Percentiles rank a stretch among this genome's conserved stretches.
Conservation (phyloP, 2,113 vertebrate genomes). For the Struthio camelus region DNA sequence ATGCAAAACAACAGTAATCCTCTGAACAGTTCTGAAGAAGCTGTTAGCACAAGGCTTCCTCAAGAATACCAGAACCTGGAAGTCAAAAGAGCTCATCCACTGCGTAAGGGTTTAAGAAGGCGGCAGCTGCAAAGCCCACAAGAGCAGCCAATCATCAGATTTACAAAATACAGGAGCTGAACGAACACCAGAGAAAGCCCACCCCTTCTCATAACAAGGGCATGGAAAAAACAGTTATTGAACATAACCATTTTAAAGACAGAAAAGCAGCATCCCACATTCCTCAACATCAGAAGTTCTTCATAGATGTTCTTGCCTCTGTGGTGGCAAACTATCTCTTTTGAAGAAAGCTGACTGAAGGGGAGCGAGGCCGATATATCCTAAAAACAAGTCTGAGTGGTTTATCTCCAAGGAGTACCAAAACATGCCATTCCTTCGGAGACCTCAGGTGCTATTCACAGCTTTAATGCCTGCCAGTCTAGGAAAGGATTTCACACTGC, state of each 20-base stretch:
- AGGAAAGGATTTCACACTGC: too few relatives aligned
- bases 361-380: fast-evolving
- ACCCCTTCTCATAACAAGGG: not conserved
- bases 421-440: too few relatives aligned
- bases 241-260: not conserved
- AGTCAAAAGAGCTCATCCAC: not conserved
- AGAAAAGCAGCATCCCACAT: not conserved
- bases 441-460: too few relatives aligned
- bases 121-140: not conserved
- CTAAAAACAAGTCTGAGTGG: not conserved
- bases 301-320: too few relatives aligned
- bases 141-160: not conserved
- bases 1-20: not conserved
- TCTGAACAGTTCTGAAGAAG: not conserved
- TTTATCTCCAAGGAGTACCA: too few relatives aligned
- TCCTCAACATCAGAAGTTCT: too few relatives aligned
- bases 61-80: not conserved
- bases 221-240: not conserved
- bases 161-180: not conserved
- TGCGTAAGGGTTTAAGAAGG: not conserved
- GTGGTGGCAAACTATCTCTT: not conserved
- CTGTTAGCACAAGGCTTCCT: not conserved
- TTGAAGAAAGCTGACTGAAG: not conserved
- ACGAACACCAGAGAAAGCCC: not conserved
- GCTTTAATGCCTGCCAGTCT: too few relatives aligned